Evolutionary conservation across 2,797 vertebrate genomes (phyloP), one percentile per base, ranked within the genome.

Genomic region (Melanotaenia nigrans): DNA sequence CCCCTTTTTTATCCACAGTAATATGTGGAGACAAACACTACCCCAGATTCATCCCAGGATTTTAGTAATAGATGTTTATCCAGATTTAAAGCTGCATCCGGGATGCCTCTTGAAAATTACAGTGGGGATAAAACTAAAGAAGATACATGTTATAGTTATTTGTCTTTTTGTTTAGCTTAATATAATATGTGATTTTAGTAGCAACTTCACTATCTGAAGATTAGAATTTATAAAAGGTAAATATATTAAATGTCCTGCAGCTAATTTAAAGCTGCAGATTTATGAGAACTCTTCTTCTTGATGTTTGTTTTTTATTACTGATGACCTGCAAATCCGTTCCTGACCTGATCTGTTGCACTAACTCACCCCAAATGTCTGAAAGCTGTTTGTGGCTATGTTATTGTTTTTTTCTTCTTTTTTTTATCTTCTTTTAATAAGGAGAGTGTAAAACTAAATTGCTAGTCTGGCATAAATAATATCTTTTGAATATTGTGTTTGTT

Each of bases 11-110:
- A 1, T 38, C 25, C 13, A 28, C 60, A n/a, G 14, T 6, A 6
- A 13, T 24, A 62, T 53, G 35, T 57, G 7, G 49, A 61, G 24
- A 65, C 11, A 33, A 57, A 51, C 47, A 12, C 22, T 11, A 51
- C 11, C 63, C 56, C 7, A 4, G 36, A 54, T 58, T 57, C 8
- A 53, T 22, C n/a, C 20, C 4, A 12, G 51, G 59, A 60, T 75
- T 61, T 66, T 25, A 57, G 32, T 47, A 54, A 65, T 70, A n/a
- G 16, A n/a, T 14, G 24, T 68, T 71, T 14, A 67, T 49, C 9
- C 1, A 24, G 61, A 28, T 20, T 16, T 61, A 13, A n/a, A 30
- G 49, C 55, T 47, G 61, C 61, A 24, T 20, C 8, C 30, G 51
- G 25, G 8, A 11, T n/a, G 33, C 38, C 28, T 9, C 3, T 18